A percentile compares a stretch with the other conserved stretches of the same genome.
Conservation (phyloP, 2,113 vertebrate genomes). For the Merops nubicus region DNA sequence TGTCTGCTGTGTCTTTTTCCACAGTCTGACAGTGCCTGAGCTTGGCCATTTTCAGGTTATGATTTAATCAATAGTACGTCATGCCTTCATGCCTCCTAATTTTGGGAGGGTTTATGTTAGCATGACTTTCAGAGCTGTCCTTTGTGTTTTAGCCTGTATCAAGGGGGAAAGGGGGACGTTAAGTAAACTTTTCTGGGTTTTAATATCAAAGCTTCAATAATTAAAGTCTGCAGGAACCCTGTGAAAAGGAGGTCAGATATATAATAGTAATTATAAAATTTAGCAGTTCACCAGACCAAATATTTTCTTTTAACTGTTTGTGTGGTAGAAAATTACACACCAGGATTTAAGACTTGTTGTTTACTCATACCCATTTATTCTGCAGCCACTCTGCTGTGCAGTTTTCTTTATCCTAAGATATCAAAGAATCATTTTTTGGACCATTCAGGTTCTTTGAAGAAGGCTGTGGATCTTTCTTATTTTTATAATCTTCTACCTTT, state of each 20-base stretch:
- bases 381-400: neutral
- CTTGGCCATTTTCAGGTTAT: conserved; percentile 22
- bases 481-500: neutral
- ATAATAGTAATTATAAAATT: conserved; percentile 22
- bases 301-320: conserved; percentile 17
- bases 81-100: conserved; percentile 15
- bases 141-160: conserved; percentile 3
- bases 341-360: neutral
- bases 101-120: neutral
- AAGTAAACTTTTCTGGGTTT: neutral
- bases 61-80: conserved; percentile 14
- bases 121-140: neutral
- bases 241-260: conserved; percentile 17
- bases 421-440: neutral
- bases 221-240: conserved; percentile 31
- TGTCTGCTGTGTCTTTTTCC: neutral
- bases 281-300: neutral
- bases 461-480: neutral
- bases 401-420: neutral
- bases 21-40: neutral
- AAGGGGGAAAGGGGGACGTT: neutral
- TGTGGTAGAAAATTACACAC: neutral
- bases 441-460: neutral
- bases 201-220: conserved; percentile 10
- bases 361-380: conserved; percentile 14